Base-by-base conservation (phyloP, 2,797 vertebrate genomes). In the Lagodon rhomboides region DNA sequence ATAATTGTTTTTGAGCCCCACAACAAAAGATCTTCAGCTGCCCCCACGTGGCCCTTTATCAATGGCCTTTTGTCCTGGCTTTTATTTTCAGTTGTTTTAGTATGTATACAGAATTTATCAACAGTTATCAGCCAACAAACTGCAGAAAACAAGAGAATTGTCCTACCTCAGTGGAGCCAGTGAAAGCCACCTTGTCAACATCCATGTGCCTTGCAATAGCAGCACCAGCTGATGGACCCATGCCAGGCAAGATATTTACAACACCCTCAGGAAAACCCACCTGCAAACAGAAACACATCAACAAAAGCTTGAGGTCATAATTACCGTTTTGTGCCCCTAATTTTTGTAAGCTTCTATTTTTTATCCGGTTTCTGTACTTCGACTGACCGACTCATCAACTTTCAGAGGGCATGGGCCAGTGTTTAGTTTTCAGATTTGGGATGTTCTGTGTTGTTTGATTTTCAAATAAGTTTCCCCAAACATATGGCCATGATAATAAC, bases 201-300 rank as follows among this genome's bases (percentile, higher is more conserved):
- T 97, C 97, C 94, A 96, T 95, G 85, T 99, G 98, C 12, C 92
- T 94, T 3, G 98, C 93, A 1, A 99, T 96, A 83, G 98, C 98
- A 16, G 97, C 97, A 0, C 98, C 98, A 0, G 98, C 98, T 0
- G 97, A 95, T 13, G 96, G 94, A 1, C 98, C 98, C 15, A 95
- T 96, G 53, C 98, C 98, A 5, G 97, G 89, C 85, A 99, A 47
- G 65, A 99, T 97, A 69, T 99, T 99, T 75, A 99, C 98, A 65
- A 99, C 98, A 0, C 98, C 98, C 5, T 97, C 96, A 6, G 98
- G 98, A 77, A 99, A 99, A 27, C 98, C 98, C 20, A 98, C 98
- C 98, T 94, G 67, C 0, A 68, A 79, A 65, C 41, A 82, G 6
- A 76, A 27, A 3, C 50, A 49, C 8, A 30, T 27, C 66, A 53